Percentiles rank a stretch among this genome's conserved stretches.
phyloP scores from a whole-genome alignment of 2,797 vertebrate species.

The Acanthurus leucopareius region DNA sequence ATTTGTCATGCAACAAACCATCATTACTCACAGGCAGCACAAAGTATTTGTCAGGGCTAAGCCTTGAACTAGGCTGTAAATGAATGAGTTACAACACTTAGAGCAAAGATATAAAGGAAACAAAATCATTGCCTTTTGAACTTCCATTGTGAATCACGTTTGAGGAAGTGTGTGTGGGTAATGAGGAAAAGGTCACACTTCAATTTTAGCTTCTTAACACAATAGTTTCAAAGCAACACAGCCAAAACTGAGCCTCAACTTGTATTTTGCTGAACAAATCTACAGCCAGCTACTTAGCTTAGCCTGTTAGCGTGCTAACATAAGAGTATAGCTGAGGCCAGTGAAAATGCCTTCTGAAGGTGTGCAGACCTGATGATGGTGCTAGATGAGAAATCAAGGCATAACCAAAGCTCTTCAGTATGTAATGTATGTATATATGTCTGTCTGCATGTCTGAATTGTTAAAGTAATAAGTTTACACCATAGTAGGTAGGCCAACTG shows the following conservation, averaged over 20 bases:
- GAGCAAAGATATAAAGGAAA: slow-evolving; percentile 20
- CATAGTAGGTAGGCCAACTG: too few relatives aligned
- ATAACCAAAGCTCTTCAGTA: not conserved
- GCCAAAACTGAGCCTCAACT: not conserved
- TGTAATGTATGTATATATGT: too few relatives aligned
- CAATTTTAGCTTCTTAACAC: not conserved
- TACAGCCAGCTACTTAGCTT: not conserved
- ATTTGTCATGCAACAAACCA: slow-evolving; percentile 2
- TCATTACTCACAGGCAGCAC: slow-evolving; percentile 8
- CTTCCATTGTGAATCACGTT: slow-evolving; percentile 26
- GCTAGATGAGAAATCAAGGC: too few relatives aligned
- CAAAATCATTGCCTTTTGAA: slow-evolving; percentile 25
- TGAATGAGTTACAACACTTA: slow-evolving; percentile 22
- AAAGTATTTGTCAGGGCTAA: slow-evolving; percentile 6
- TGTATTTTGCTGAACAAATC: not conserved
- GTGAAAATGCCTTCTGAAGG: not conserved
- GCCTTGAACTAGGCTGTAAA: slow-evolving; percentile 6
- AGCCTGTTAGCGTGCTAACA: not conserved
- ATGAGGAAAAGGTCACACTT: slow-evolving; percentile 8
- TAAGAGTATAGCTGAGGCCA: not conserved
- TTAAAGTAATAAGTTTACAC: too few relatives aligned
- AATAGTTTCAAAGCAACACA: not conserved
- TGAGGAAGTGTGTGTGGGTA: slow-evolving; percentile 3
- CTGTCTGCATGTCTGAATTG: too few relatives aligned
- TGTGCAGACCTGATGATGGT: not conserved